These are phyloP conservation scores for Homarus americanus DNA, from an alignment of 1,140 invertebrate species.

Conservation along the genomic window DNA sequence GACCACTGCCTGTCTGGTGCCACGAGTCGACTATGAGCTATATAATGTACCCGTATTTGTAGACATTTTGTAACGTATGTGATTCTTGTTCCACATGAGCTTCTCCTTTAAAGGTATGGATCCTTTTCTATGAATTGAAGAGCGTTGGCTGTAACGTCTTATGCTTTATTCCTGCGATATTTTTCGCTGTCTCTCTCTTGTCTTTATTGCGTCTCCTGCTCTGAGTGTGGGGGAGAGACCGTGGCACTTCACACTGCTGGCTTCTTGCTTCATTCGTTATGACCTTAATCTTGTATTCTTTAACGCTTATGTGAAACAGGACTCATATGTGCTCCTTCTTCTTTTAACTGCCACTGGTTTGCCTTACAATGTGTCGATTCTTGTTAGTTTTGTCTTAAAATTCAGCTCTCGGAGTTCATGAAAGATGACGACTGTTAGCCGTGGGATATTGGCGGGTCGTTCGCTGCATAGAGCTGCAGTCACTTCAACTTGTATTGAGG, in stretches of 20 bases:
- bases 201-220: conserved; percentile 31
- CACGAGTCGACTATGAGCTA: conserved; percentile 34
- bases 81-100: conserved; percentile 73
- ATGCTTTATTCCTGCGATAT: conserved; percentile 31
- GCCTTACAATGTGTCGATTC: conserved; percentile 63
- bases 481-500: neutral
- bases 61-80: conserved; percentile 71
- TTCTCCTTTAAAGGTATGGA: conserved; percentile 65
- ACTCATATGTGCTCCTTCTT: conserved; percentile 66
- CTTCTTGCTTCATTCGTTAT: conserved; percentile 61
- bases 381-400: neutral
- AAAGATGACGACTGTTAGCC: conserved; percentile 20
- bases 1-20: neutral
- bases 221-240: conserved; percentile 18
- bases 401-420: neutral
- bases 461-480: conserved; percentile 50
- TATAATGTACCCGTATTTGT: conserved; percentile 55
- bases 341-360: conserved; percentile 65
- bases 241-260: conserved; percentile 47
- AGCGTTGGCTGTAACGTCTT: conserved; percentile 52
- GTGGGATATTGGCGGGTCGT: conserved; percentile 49
- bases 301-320: conserved; percentile 71
- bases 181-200: conserved; percentile 52
- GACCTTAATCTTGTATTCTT: conserved; percentile 53
- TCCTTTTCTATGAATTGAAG: conserved; percentile 43